A percentile compares a stretch with the other conserved stretches of the same genome.
Conservation (phyloP, 2,113 vertebrate species). For the Eleginops maclovinus region DNA sequence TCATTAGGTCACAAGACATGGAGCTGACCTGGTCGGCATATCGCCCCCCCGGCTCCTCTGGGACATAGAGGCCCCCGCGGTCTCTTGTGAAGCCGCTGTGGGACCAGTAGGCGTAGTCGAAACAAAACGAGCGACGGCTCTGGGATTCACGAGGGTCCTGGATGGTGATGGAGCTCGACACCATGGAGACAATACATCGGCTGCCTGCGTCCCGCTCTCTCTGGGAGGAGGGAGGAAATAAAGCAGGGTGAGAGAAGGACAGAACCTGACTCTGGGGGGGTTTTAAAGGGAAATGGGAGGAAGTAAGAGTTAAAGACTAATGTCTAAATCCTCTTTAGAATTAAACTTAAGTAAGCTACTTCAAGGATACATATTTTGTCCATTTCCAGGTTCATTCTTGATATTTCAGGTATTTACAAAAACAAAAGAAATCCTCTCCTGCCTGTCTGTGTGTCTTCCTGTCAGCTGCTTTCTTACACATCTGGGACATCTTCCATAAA, state of each 20-base stretch:
- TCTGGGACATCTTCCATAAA: too few species aligned
- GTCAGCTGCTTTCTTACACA: too few species aligned
- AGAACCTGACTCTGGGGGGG: background rate
- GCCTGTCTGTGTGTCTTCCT: too few species aligned
- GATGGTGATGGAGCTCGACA: constrained; percentile 80
- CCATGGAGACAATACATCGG: constrained; percentile 84
- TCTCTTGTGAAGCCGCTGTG: constrained; percentile 82
- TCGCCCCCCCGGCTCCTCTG: constrained; percentile 80
- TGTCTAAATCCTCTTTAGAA: background rate
- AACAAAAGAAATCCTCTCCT: too few species aligned
- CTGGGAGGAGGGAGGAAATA: constrained; percentile 43
- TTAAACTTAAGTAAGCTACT: background rate
- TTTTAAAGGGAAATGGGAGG: background rate
- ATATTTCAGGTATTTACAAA: too few species aligned
- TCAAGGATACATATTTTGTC: too few species aligned
- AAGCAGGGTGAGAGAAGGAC: background rate
- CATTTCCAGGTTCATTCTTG: too few species aligned
- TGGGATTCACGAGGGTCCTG: constrained; percentile 81
- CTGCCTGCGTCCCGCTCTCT: constrained; percentile 87
- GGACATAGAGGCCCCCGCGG: constrained; percentile 74
- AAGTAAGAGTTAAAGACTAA: background rate
- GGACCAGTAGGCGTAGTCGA: constrained; percentile 87
- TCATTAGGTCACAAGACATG: too few species aligned
- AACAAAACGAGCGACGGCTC: constrained; percentile 82
- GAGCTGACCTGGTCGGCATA: constrained; percentile 87